Evolutionary conservation across 2,797 vertebrate genomes (phyloP), one percentile per base, ranked within the genome.

Genomic region (Salmo trutta): DNA sequence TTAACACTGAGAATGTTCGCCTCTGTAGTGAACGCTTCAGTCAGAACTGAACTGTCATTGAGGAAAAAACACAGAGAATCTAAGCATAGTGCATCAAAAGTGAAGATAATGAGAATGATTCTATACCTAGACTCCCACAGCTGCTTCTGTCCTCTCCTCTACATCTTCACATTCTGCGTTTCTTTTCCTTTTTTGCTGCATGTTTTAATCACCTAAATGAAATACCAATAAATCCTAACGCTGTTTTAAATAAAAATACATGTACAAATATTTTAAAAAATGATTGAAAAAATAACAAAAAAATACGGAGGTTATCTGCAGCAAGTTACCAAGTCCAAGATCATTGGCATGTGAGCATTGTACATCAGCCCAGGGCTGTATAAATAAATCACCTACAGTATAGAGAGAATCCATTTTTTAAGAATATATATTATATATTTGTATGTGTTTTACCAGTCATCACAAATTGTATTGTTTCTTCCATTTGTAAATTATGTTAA

Each of bases 371-470:
- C 19, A 54, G 6, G 92, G 93, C 93, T 95, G 89, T 95, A 92
- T 95, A 92, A 92, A 92, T 90, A 87, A 94, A 93, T 93, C 92
- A 86, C 91, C 82, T 93, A 47, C 41, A 47, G 71, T 15, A 94
- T 93, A 95, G 91, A 95, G 92, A 94, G 91, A 94, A 94, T 93
- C 91, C 90, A 92, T 93, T 95, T 95, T 94, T 94, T 92, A 93
- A 94, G 90, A 94, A 94, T 93, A 94, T 95, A 94, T 95, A 94
- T 94, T 94, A 94, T 95, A 94, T 95, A 94, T 95, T 94, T 95
- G 91, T 95, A 94, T 94, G 92, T 93, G 93, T 94, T 94, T 92
- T 92, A 90, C 88, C 92, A 91, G 89, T 91, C 90, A 90, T 92
- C 88, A 84, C 86, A 90, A 94, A 93, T 89, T 88, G 77, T 90